Base-by-base conservation (phyloP, 2,797 vertebrate genomes). In the Cetoscarus ocellatus region DNA sequence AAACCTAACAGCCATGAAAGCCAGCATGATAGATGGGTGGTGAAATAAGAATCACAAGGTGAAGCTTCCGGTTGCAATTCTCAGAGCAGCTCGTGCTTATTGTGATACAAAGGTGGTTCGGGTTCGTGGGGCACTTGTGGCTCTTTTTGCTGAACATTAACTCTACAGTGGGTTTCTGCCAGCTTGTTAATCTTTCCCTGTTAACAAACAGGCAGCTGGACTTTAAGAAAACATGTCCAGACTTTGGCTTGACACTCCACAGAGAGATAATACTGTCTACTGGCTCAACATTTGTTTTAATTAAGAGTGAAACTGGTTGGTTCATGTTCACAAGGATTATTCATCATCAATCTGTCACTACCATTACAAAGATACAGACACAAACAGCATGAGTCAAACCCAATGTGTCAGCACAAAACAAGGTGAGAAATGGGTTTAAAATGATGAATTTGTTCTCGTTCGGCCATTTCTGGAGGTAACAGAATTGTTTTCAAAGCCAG, bases 81-180 rank as follows among this genome's bases (percentile, higher is more conserved):
- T 84, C 6, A 74, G 61, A 76, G 48, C 49, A 47, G 58, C 63
- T 60, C 43, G 65, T 70, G 65, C 73, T 70, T 77, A 89, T 91
- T 91, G 82, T 88, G 70, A 90, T 90, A 85, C 90, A 86, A 77
- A 86, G 67, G 58, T 80, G 66, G 82, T 87, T 63, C 78, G 73
- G 64, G 55, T 57, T 63, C 56, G 70, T 80, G 73, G 75, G 75
- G 3, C 0, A 71, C 83, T 81, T 15, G 55, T 35, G 67, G 89
- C 82, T 68, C 63, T 80, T 79, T 75, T 64, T 56, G 66, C 63
- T 77, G 49, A 82, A 69, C 51, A 76, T 82, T 67, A 75, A 67
- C 77, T 44, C 71, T 55, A 68, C 78, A 75, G 63, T 74, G 35
- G 61, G 69, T 59, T 73, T 18, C 50, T 39, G 74, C 61, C 70